Conservation (phyloP, 1,140 invertebrate genomes). For the Camponotus vicinus region DNA sequence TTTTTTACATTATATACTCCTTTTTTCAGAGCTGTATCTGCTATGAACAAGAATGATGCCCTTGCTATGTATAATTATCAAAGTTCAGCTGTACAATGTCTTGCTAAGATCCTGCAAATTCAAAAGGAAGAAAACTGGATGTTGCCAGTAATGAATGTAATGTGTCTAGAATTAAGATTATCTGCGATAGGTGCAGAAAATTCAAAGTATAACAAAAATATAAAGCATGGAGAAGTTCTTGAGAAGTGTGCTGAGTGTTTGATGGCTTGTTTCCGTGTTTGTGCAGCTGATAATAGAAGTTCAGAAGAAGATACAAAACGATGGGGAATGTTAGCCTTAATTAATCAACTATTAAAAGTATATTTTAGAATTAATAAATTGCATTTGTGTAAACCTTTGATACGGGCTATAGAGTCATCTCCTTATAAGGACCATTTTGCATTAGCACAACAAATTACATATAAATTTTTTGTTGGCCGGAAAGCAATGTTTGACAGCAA, state of each 20-base stretch:
- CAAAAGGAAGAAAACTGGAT: slow-evolving; percentile 24
- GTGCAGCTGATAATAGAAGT: slow-evolving; percentile 95
- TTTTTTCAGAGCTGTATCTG: not conserved
- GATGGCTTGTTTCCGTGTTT: slow-evolving; percentile 97
- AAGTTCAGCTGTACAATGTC: slow-evolving; percentile 91
- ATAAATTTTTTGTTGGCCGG: slow-evolving; percentile 98
- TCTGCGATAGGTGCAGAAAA: slow-evolving; percentile 86
- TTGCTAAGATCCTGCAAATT: slow-evolving; percentile 91
- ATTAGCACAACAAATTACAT: slow-evolving; percentile 96
- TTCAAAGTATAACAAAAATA: slow-evolving; percentile 81
- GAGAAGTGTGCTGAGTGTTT: slow-evolving; percentile 98
- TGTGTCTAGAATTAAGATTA: slow-evolving; percentile 88
- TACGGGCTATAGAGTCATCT: slow-evolving; percentile 97
- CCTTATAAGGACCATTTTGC: slow-evolving; percentile 96
- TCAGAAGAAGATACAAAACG: slow-evolving; percentile 96
- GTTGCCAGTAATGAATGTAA: slow-evolving; percentile 19
- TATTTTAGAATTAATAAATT: slow-evolving; percentile 99
- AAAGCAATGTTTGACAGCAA: slow-evolving; percentile 99
- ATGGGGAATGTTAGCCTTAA: slow-evolving; percentile 97
- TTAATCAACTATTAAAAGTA: slow-evolving; percentile 99
- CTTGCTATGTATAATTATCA: slow-evolving; percentile 93
- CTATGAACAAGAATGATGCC: slow-evolving; percentile 87
- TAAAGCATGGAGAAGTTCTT: slow-evolving; percentile 91
- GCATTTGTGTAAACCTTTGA: slow-evolving; percentile 98
- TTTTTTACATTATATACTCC: not conserved